Conservation (phyloP, 2,888 invertebrate genomes). For the Frankliniella intonsa region DNA sequence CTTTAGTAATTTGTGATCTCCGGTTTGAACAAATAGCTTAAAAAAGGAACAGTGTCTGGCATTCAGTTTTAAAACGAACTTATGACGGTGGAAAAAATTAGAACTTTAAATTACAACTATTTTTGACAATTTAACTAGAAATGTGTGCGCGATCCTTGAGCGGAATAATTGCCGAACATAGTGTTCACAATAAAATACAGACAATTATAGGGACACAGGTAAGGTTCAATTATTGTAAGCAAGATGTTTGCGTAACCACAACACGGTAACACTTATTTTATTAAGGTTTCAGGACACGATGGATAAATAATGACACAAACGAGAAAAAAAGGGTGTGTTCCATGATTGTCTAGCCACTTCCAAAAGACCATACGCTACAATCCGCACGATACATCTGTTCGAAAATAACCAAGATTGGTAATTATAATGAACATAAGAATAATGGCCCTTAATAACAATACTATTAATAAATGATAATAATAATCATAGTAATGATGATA, state of each 20-base stretch:
- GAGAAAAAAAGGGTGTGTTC: slow-evolving; percentile 16
- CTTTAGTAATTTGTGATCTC: not conserved
- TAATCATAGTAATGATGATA: slow-evolving; percentile 10
- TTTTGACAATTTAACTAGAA: not conserved
- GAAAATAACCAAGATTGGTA: slow-evolving; percentile 23
- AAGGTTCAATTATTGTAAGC: slow-evolving; percentile 16
- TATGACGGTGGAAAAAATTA: not conserved
- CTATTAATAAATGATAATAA: slow-evolving; percentile 1
- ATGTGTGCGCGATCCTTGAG: not conserved
- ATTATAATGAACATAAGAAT: slow-evolving; percentile 10
- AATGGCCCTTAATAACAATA: slow-evolving; percentile 21
- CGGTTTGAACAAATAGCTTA: not conserved
- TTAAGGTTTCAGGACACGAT: slow-evolving; percentile 26
- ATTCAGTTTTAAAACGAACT: too few species aligned
- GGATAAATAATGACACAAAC: slow-evolving; percentile 20
- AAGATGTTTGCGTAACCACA: slow-evolving; percentile 21
- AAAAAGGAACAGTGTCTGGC: not conserved
- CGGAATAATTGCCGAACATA: too few species aligned
- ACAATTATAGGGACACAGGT: not conserved
- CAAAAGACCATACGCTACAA: slow-evolving; percentile 6
- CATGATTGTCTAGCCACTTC: slow-evolving; percentile 21
- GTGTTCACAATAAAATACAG: not conserved
- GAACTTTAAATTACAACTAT: not conserved
- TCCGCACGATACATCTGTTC: slow-evolving; percentile 22
- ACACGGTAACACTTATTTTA: slow-evolving; percentile 24